Conservation (phyloP, 2,797 vertebrate species). For the Hemitrygon akajei region DNA sequence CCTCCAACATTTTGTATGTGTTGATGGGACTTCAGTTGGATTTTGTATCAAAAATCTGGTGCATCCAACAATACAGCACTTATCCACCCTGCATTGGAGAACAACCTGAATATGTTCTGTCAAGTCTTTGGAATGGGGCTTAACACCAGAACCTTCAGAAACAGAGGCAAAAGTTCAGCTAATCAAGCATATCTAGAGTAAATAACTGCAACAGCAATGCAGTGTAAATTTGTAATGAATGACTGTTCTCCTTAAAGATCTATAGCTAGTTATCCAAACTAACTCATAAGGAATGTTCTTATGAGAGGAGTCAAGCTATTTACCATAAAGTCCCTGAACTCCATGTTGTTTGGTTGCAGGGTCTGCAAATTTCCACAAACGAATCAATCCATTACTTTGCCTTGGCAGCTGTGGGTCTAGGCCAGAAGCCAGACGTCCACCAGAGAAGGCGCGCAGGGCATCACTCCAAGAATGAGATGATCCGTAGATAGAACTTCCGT, state of each 20-base stretch:
- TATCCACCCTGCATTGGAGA: no score
- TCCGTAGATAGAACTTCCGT: conserved; percentile 93
- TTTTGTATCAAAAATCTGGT: no score
- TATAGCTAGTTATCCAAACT: not conserved
- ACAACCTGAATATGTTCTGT: no score
- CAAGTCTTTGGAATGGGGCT: no score
- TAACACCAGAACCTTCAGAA: no score
- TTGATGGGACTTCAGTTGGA: no score
- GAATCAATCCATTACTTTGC: conserved; percentile 45
- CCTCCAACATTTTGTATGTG: no score
- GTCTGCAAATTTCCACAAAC: conserved; percentile 81
- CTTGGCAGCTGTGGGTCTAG: conserved; percentile 57
- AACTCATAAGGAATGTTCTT: not conserved
- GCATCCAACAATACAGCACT: no score
- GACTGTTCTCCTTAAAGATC: not conserved
- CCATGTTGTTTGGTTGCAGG: conserved; percentile 65
- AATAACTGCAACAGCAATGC: not conserved
- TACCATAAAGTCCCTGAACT: conserved; percentile 68
- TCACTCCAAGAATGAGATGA: conserved; percentile 82
- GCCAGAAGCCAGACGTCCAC: conserved; percentile 65
- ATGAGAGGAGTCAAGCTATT: conserved; percentile 40
- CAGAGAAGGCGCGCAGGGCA: conserved; percentile 71
- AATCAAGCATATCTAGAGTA: not conserved
- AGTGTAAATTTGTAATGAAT: not conserved
- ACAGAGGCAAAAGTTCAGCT: no score